Conservation (phyloP, 2,888 invertebrate species). For the Melanostoma mellinum region DNA sequence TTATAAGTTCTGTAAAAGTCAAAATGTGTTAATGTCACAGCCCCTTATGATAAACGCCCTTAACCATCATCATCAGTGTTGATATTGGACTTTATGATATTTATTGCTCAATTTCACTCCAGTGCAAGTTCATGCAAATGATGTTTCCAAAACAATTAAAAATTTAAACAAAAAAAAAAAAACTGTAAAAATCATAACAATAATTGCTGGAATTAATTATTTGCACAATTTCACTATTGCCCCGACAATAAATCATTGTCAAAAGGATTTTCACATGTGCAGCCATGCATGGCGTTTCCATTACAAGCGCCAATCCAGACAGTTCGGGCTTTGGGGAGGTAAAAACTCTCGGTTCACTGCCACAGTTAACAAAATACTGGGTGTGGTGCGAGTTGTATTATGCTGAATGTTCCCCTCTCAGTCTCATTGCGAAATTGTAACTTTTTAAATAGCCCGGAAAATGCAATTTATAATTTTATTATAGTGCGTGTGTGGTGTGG, state of each 20-base stretch:
- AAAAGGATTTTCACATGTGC: slow-evolving; percentile 67
- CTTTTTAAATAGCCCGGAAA: slow-evolving; percentile 54
- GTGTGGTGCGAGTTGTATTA: not conserved
- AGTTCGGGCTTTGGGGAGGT: slow-evolving; percentile 3
- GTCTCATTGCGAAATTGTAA: slow-evolving; percentile 12
- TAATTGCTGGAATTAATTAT: slow-evolving; percentile 77
- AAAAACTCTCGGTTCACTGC: slow-evolving; percentile 6
- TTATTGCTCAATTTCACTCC: slow-evolving; percentile 67
- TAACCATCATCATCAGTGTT: not conserved
- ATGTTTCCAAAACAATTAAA: not conserved
- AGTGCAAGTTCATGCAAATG: slow-evolving; percentile 33
- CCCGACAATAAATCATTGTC: slow-evolving; percentile 68
- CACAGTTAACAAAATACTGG: slow-evolving; percentile 26
- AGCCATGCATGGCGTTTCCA: slow-evolving; percentile 33
- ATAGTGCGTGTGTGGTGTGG: not conserved
- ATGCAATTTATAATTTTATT: slow-evolving; percentile 64
- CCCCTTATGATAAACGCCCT: too few species aligned
- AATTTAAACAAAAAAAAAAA: slow-evolving; percentile 13
- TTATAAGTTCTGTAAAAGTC: too few species aligned
- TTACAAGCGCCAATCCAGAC: not conserved
- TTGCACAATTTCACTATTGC: slow-evolving; percentile 75
- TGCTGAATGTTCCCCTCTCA: not conserved
- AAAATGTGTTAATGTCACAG: too few species aligned
- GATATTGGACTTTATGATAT: slow-evolving; percentile 42
- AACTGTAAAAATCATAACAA: slow-evolving; percentile 73